Evolutionary conservation across 2,797 vertebrate genomes (phyloP).

Genomic region (Brachyalestes nurse): DNA sequence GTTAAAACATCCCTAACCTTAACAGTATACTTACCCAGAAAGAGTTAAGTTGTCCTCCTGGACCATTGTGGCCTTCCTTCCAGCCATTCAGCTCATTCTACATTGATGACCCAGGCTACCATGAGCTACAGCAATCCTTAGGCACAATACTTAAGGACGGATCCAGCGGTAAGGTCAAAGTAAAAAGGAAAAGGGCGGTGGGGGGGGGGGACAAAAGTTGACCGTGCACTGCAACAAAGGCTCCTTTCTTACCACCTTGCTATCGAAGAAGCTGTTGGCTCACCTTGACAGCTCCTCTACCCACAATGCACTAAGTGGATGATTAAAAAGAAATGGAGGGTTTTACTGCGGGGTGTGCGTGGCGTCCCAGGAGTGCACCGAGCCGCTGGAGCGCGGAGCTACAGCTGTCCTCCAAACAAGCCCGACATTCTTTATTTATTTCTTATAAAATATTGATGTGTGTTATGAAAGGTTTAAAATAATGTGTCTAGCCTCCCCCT

Average conservation of each 20-base stretch:
- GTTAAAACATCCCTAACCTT: conserved; percentile 35
- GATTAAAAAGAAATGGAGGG: conserved; percentile 99
- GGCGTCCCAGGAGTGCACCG: conserved; percentile 89
- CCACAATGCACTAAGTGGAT: conserved; percentile 98
- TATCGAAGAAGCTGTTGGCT: conserved; percentile 76
- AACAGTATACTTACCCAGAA: conserved; percentile 33
- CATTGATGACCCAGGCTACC: neutral
- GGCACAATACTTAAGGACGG: neutral
- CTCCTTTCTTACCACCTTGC: conserved; percentile 59
- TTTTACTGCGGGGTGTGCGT: conserved; percentile 94
- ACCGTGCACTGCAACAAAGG: conserved; percentile 35
- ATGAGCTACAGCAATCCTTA: conserved; percentile 16
- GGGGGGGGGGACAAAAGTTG: conserved; percentile 55
- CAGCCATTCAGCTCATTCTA: conserved; percentile 10
- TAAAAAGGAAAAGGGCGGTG: conserved; percentile 33
- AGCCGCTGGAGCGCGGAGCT: conserved; percentile 92
- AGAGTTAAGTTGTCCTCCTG: conserved; percentile 40
- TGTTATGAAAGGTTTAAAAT: conserved; percentile 99
- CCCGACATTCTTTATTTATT: conserved; percentile 99
- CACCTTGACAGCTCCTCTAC: conserved; percentile 94
- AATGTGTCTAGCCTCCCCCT: conserved; percentile 91
- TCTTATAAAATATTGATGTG: conserved; percentile 99
- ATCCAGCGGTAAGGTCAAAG: conserved; percentile 14
- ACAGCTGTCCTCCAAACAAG: conserved; percentile 99
- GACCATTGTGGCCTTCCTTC: conserved; percentile 4